These are phyloP conservation scores for Piaya cayana DNA, from an alignment of 2,113 vertebrate genomes.

Conservation along the genomic window DNA sequence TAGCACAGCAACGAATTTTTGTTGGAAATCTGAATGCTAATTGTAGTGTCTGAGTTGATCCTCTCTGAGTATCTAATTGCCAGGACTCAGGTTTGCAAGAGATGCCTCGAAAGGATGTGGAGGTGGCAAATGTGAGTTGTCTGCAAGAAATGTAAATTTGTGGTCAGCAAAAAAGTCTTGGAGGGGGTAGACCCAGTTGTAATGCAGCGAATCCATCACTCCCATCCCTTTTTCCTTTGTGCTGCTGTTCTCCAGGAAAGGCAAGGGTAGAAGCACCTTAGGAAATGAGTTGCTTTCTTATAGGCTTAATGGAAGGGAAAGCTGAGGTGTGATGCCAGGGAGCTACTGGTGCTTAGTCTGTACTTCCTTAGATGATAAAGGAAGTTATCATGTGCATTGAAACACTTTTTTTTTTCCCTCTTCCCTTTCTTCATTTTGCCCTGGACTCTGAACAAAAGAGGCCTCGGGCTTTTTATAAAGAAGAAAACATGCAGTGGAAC, in stretches of 20 bases:
- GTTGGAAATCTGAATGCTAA: not conserved
- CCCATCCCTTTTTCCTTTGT: not conserved
- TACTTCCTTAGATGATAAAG: not conserved
- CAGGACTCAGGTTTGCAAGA: not conserved
- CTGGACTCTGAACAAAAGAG: not conserved
- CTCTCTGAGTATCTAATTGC: not conserved
- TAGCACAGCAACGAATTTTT: rapidly evolving
- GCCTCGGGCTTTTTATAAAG: not conserved
- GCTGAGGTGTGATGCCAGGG: not conserved
- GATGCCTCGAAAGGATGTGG: not conserved
- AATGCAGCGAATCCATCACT: not conserved
- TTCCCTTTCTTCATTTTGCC: not conserved
- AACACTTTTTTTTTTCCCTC: not conserved
- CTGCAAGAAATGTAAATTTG: not conserved
- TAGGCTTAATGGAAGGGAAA: not conserved
- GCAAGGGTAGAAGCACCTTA: not conserved
- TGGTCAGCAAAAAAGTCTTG: not conserved
- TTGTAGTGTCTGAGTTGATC: not conserved
- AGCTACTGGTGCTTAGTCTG: not conserved
- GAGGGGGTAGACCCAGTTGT: not conserved
- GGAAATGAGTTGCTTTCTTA: not conserved
- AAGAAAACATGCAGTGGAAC: not conserved
- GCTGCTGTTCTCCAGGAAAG: not conserved
- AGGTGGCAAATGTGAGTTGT: not conserved
- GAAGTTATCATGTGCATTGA: not conserved